Base-by-base conservation (phyloP, 1,140 invertebrate species). In the Melitaea cinxia region DNA sequence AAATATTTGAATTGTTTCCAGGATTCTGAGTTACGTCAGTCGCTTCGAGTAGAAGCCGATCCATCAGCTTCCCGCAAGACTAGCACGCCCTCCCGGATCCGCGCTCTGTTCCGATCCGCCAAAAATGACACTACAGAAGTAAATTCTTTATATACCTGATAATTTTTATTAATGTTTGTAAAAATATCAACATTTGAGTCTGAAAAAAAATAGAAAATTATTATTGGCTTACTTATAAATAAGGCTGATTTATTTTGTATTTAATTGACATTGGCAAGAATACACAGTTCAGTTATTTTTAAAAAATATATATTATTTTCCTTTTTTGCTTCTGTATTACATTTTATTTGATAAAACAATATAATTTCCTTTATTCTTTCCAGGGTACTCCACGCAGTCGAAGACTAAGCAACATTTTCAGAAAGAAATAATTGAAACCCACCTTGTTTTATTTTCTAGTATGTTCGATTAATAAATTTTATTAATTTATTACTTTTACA, bases 11-110 rank as follows among this genome's bases (percentile, higher is more conserved):
- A 28, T 39, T 5, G 3, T 1, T n/a, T 39, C n/a, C 56, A 90
- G 88, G 85, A 88, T 39, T 86, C 78, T 0, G 88, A 90, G 62
- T 56, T 90, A 14, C 88, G 88, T 14, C 85, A 88, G 68, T 88
- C 83, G 7, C 71, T 90, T 3, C 80, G 88, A 14, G 78, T 81
- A 57, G 84, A 86, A 26, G 64, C 65, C 9, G 83, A 83, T 45
- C 80, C 83, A 14, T 62, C 71, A 2, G 65, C 75, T 9, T 59
- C 73, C 6, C 78, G 83, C 53, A 83, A 83, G 75, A 85, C 85
- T 0, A 73, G 77, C 62, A 88, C 88, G 0, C 88, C 88, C 5
- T 87, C 88, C 4, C 68, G 85, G 4, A 65, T 90, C 4, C 82
- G 81, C 10, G 61, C 81, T 6, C 71, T 90, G 0, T 88, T 90